Evolutionary conservation across 2,888 invertebrate genomes (phyloP), one percentile per base, ranked within the genome.

Genomic region (Heliconius aoede): DNA sequence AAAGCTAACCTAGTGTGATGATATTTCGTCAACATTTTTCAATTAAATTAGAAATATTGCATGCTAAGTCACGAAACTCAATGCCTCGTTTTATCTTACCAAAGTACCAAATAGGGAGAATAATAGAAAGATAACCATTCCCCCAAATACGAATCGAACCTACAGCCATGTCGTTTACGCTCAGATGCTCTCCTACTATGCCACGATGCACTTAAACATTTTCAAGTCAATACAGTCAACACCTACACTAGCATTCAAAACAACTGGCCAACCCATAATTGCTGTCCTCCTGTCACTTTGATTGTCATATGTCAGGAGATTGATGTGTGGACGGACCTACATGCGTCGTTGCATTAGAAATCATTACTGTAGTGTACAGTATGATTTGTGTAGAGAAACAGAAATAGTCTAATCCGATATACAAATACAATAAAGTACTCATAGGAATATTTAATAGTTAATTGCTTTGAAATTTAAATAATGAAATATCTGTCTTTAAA

Each of bases 281-380:
- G 67, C 73, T 72, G 73, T 76, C 65, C 60, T 72, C 77, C 24
- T 71, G 77, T 77, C 79, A 75, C 40, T 28, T 30, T 76, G 75
- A 76, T 76, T 78, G 78, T 76, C 76, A 72, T 78, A 72, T 78
- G 76, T 78, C 78, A 76, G 30, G n/a, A 73, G n/a, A 74, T 76
- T 21, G 74, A 60, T 32, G 64, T 58, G 28, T 40, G 58, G 55
- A 76, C 40, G 58, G 55, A 76, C 40, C 64, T 72, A 76, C 71
- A 76, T 64, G 28, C 64, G 32, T 71, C 64, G 36, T 60, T 61
- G 26, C 21, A 61, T 55, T 55, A 2, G 36, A 65, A 65, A 24
- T 64, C 32, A 13, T 21, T n/a, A 64, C 11, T 2, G 4, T 24
- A 64, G 46, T 18, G 21, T 21, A 2, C 7, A 1, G 21, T 21